phyloP scores from a whole-genome alignment of 2,113 vertebrate species.

The Anser brachyrhynchus region DNA sequence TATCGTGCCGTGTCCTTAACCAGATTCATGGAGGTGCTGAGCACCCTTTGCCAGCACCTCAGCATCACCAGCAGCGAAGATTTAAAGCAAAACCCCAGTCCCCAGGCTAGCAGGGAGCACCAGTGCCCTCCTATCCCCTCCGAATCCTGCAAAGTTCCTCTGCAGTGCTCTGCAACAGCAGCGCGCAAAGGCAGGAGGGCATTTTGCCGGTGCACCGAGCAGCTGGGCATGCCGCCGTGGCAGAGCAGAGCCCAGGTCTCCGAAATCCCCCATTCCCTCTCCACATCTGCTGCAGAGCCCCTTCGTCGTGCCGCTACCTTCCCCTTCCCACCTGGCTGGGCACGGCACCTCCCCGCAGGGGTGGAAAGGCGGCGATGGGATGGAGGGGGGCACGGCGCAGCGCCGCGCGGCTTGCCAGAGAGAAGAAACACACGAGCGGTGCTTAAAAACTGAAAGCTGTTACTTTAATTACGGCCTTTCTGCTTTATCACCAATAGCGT shows the following conservation, averaged over 20 bases:
- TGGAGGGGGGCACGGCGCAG: background rate
- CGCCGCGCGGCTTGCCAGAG: background rate
- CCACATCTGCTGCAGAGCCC: background rate
- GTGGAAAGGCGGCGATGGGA: background rate
- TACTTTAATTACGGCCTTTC: constrained; percentile 76
- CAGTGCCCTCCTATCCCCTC: accelerated
- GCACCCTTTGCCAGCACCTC: background rate
- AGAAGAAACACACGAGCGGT: constrained; percentile 36
- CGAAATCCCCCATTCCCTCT: background rate
- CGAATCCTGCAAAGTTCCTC: background rate
- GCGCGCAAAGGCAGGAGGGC: background rate
- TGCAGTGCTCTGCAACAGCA: background rate
- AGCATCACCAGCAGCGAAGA: background rate
- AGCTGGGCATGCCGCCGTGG: accelerated
- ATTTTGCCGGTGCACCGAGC: accelerated
- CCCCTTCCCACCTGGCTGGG: background rate
- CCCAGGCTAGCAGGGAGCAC: background rate
- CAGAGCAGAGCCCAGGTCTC: background rate
- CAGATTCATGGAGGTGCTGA: background rate
- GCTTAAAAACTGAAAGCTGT: constrained; percentile 75
- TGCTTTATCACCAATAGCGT: constrained; percentile 66
- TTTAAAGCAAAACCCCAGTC: background rate
- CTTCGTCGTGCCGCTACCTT: background rate
- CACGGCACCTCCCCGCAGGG: background rate
- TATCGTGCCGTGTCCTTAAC: no score